A percentile compares a stretch with the other conserved stretches of the same genome.
Conservation (phyloP, 1,140 invertebrate genomes). For the Pseudobourletiella spinata region DNA sequence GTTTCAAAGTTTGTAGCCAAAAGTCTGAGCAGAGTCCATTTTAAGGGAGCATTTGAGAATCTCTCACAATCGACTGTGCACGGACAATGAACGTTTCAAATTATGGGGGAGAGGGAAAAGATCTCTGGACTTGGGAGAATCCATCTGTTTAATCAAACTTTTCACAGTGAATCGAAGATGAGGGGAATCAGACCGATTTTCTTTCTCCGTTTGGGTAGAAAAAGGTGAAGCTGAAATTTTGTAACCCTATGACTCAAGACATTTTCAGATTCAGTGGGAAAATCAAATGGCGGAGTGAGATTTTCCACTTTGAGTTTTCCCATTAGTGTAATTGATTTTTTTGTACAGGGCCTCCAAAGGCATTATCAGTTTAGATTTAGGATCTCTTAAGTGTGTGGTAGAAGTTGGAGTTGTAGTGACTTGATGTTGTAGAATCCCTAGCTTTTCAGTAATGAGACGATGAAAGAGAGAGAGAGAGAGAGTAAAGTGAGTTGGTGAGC, state of each 20-base stretch:
- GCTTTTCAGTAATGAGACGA: too few relatives aligned
- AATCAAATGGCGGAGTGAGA: neutral
- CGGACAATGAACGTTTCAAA: too few relatives aligned
- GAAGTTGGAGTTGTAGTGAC: neutral
- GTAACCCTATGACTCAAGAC: too few relatives aligned
- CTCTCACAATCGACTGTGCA: too few relatives aligned
- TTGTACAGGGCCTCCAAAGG: neutral
- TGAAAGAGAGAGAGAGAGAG: too few relatives aligned
- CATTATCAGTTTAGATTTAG: neutral
- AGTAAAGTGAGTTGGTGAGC: too few relatives aligned
- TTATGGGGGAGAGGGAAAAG: too few relatives aligned
- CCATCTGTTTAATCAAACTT: slow-evolving; percentile 5
- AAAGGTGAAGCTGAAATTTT: neutral
- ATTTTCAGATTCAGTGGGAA: too few relatives aligned
- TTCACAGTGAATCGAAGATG: slow-evolving; percentile 7
- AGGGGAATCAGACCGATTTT: neutral
- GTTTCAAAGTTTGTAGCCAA: too few relatives aligned
- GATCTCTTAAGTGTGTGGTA: neutral
- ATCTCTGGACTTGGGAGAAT: too few relatives aligned
- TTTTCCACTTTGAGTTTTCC: slow-evolving; percentile 18
- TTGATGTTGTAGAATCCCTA: neutral
- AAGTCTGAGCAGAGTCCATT: too few relatives aligned
- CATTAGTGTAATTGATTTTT: slow-evolving; percentile 33
- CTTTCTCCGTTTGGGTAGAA: neutral
- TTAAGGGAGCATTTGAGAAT: too few relatives aligned